Evolutionary conservation across 2,797 vertebrate species (phyloP).

Genomic region (Basileuterus tristriatus): DNA sequence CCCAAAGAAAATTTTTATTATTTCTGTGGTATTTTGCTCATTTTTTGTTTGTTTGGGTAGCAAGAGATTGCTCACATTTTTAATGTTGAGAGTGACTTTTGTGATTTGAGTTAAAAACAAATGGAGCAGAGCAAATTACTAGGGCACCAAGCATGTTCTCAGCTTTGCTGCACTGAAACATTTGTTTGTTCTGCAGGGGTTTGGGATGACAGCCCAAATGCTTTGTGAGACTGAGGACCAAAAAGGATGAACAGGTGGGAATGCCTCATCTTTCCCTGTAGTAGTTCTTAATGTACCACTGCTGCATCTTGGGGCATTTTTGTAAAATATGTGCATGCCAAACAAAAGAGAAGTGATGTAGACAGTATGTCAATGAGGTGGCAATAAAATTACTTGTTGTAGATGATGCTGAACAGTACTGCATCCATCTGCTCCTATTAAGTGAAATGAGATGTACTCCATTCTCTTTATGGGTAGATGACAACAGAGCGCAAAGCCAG

Average conservation of each 20-base stretch:
- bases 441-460: background rate
- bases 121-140: conserved; percentile 23
- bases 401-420: background rate
- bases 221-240: background rate
- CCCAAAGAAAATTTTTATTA: background rate
- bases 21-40: accelerated
- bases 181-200: conserved; percentile 25
- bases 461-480: background rate
- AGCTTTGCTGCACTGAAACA: background rate
- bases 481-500: background rate
- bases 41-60: background rate
- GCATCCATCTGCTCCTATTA: background rate
- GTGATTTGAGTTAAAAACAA: conserved; percentile 41
- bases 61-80: background rate
- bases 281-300: background rate
- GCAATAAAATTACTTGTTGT: background rate
- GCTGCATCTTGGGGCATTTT: background rate
- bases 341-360: background rate
- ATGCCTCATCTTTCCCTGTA: background rate
- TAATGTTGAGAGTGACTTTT: background rate
- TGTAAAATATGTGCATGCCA: background rate
- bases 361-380: background rate
- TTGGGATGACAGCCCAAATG: background rate
- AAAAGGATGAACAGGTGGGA: conserved; percentile 32
- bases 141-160: background rate